A percentile compares a stretch with the other conserved stretches of the same genome.
Evolutionary conservation across 2,113 vertebrate genomes (phyloP).

Genomic region (Myotis davidii): DNA sequence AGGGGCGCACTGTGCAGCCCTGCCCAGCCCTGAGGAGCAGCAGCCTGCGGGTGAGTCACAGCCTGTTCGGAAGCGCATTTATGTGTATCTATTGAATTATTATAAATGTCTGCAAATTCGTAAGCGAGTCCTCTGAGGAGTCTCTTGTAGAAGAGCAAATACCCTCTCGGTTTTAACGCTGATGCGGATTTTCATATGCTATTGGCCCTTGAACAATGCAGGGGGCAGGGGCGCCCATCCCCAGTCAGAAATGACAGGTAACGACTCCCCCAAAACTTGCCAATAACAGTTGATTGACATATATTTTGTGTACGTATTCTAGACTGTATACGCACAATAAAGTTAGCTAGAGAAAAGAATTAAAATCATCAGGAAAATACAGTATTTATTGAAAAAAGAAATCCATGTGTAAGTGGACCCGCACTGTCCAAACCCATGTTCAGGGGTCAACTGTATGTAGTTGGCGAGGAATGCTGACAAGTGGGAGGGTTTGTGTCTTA

Average conservation of each 20-base stretch:
- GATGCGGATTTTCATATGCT: neutral
- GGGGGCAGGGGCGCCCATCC: too few species aligned
- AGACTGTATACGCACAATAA: neutral
- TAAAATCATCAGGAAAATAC: neutral
- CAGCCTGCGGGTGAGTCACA: too few species aligned
- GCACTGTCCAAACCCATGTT: neutral
- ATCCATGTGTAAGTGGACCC: neutral
- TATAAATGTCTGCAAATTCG: neutral
- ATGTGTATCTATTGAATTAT: neutral
- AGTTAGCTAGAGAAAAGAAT: neutral
- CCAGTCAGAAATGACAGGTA: neutral
- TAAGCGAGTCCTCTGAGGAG: neutral
- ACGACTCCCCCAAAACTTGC: neutral
- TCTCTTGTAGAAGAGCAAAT: neutral
- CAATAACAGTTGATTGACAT: neutral
- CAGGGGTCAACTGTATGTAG: neutral
- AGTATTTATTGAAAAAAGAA: neutral
- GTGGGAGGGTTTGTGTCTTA: neutral
- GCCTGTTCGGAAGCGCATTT: neutral
- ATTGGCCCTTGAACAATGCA: neutral
- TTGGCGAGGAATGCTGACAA: neutral
- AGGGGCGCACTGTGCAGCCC: accelerated
- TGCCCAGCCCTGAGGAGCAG: accelerated
- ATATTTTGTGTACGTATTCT: too few species aligned
- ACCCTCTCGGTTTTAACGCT: neutral